Base-by-base conservation (phyloP, 2,113 vertebrate species). In the Apteryx mantelli region DNA sequence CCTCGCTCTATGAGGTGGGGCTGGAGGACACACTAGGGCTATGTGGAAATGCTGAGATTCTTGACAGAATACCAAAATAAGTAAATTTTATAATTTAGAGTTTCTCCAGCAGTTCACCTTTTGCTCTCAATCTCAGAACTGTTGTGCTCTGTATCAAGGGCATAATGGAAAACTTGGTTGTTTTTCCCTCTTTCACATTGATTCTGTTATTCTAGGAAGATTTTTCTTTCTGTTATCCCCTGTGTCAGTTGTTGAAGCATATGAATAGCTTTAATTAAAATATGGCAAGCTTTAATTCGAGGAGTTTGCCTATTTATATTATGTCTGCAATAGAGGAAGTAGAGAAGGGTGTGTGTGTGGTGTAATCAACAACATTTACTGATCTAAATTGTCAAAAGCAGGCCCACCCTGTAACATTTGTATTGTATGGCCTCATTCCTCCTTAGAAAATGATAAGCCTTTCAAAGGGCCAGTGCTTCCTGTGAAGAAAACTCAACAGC, bases 401-500 rank as follows among this genome's bases (percentile, higher is more conserved):
- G 18, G 26, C 5, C 13, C 18, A 63, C 4, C 1, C 5, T 52
- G 4, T 8, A 75, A 60, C 3, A n/a, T 68, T 71, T 88, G n/a
- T 84, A n/a, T 50, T 26, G 34, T 19, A 77, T 24, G 63, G 19
- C 14, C 16, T 92, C 26, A 75, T 77, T 88, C 28, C 50, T 64
- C 13, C 26, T 66, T 71, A 46, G 34, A 80, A 77, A 74, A 32
- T n/a, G 2, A 64, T 18, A 88, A 88, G 11, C 36, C 13, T 83
- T 93, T 86, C 20, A 71, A 86, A 96, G 42, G 56, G 9, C 52
- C 42, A 38, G 15, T 71, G 36, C 32, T 93, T 88, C 82, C 88
- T 60, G 19, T 63, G 60, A 88, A 78, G 95, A 94, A 88, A 94
- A 50, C 48, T 77, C 78, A 91, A 85, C 85, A 93, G 48, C 46